Base-by-base conservation (phyloP, 1,140 invertebrate species). In the Mycetomoellerius zeteki region DNA sequence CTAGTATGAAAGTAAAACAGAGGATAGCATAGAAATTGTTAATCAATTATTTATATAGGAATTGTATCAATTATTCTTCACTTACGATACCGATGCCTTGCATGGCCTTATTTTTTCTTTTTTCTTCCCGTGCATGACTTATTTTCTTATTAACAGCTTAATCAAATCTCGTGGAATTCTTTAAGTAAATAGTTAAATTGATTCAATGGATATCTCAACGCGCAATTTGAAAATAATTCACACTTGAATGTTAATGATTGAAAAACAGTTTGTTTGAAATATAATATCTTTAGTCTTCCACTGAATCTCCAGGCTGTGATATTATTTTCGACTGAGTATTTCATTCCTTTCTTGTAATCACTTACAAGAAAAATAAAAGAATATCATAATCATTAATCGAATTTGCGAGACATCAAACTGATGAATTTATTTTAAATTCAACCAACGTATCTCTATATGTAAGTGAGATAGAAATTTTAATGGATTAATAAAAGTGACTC, bases 271-370 rank as follows among this genome's bases (percentile, higher is more conserved):
- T 37, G 4, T 69, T 84, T 62, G 47, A 14, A 73, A 60, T 62
- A 33, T 75, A 75, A 27, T 72, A n/a, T 84, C 81, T 47, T 71
- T 88, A 88, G 89, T 91, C 89, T 91, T 91, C 89, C 89, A 82
- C 43, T 85, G 27, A 77, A 33, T 88, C 89, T 91, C 82, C 82
- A 91, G 86, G 37, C 89, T 91, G 89, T 90, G 89, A 91, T 91
- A 88, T 91, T 88, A 91, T 91, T 90, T 91, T 82, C 37, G 52
- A 73, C 71, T 75, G 76, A 86, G 52, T 86, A 62, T 86, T 88
- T 89, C 71, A 88, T 89, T 90, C 75, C 69, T 81, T 81, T 89
- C 88, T 65, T 47, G 50, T 72, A 87, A 27, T 14, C 14, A 47
- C 30, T 64, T 69, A 69, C 33, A 67, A 86, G 47, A 58, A 12